Evolutionary conservation across 2,888 invertebrate species (phyloP).

Genomic region (Blera fallax): DNA sequence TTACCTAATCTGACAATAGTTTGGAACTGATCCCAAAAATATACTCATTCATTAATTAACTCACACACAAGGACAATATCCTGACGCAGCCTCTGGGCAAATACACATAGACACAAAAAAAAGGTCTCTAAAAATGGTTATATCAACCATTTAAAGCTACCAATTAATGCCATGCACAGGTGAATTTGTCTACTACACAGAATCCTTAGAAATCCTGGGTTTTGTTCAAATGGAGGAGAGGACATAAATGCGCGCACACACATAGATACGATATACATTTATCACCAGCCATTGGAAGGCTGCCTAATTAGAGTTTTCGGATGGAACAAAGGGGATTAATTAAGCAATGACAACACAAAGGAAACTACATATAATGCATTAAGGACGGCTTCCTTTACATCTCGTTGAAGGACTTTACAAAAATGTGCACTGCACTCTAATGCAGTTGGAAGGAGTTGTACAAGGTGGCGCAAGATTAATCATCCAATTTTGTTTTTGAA

Average conservation of each 20-base stretch:
- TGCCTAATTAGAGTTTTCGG: background rate
- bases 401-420: background rate
- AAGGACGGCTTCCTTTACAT: background rate
- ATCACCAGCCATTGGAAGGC: background rate
- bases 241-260: background rate
- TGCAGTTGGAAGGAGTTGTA: no score
- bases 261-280: background rate
- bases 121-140: background rate
- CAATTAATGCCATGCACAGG: background rate
- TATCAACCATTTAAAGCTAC: background rate
- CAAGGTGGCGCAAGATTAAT: no score
- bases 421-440: no score
- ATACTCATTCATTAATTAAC: conserved; percentile 42
- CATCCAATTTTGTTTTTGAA: no score
- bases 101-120: background rate
- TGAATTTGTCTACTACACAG: background rate
- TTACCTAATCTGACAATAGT: conserved; percentile 22
- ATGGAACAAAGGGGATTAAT: background rate
- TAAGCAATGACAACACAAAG: no score
- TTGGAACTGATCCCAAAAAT: conserved; percentile 35
- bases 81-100: background rate
- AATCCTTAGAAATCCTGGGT: background rate
- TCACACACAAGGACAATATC: background rate
- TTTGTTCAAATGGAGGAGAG: background rate
- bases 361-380: background rate